Evolutionary conservation across 1,140 invertebrate genomes (phyloP).

Genomic region (Conus ventricosus): DNA sequence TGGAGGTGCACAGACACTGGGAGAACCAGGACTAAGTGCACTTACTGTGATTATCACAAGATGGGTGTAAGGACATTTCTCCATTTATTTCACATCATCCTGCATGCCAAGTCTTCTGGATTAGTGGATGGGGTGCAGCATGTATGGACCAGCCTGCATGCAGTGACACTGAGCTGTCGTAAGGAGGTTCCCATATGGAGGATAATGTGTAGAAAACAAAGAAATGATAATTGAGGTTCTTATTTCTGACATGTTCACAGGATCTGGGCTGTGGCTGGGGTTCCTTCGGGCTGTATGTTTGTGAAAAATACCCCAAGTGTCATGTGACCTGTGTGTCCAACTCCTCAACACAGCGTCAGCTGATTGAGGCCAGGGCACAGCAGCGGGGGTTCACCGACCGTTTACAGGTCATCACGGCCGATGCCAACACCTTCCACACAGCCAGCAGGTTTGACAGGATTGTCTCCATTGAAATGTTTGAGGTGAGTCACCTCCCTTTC

Average conservation of each 20-base stretch:
- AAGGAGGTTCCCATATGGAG: no score
- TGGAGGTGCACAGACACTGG: no score
- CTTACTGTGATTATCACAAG: no score
- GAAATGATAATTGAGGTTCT: no score
- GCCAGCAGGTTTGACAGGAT: constrained; percentile 62
- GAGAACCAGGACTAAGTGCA: no score
- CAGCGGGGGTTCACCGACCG: constrained; percentile 51
- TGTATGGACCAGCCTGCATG: no score
- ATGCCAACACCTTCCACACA: constrained; percentile 63
- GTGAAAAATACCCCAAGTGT: constrained; percentile 64
- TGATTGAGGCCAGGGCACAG: constrained; percentile 53
- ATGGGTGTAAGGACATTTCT: no score
- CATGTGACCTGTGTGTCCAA: constrained; percentile 68
- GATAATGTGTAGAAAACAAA: no score
- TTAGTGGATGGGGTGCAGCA: no score
- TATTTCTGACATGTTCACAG: constrained; percentile 36
- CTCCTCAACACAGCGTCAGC: constrained; percentile 62
- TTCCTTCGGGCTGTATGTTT: constrained; percentile 61
- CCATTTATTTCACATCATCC: no score
- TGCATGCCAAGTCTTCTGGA: no score
- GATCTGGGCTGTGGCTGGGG: constrained; percentile 70
- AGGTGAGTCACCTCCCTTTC: constrained; percentile 47
- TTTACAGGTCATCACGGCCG: constrained; percentile 62
- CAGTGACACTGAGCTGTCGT: no score
- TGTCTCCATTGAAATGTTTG: constrained; percentile 70